Percentiles rank a stretch among this genome's conserved stretches.
Conservation (phyloP, 2,888 invertebrate genomes). For the Apoderus coryli region DNA sequence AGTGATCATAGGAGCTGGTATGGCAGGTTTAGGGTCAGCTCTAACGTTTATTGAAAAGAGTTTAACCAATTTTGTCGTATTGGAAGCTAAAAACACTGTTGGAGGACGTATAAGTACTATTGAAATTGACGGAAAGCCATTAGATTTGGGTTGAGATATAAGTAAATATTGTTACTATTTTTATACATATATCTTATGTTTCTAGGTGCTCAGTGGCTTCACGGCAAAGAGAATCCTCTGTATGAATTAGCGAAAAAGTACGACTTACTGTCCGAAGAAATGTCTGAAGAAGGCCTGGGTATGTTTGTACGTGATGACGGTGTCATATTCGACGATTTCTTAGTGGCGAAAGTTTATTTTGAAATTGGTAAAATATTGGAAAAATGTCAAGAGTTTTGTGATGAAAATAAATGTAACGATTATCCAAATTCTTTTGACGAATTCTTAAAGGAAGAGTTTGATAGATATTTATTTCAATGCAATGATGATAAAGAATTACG, state of each 20-base stretch:
- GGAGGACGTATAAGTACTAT: constrained; percentile 41
- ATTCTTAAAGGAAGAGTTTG: constrained; percentile 33
- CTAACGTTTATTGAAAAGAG: constrained; percentile 33
- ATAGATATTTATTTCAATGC: constrained; percentile 30
- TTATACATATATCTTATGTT: too few relatives aligned
- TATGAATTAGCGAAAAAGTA: constrained; percentile 34
- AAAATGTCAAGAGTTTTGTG: constrained; percentile 34
- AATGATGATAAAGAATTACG: constrained; percentile 25
- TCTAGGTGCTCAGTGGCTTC: constrained; percentile 50
- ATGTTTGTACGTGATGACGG: constrained; percentile 37
- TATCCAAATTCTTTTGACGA: constrained; percentile 32
- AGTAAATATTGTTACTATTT: too few relatives aligned
- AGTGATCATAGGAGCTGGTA: constrained; percentile 44
- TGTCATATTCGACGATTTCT: constrained; percentile 29
- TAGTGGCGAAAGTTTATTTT: constrained; percentile 37
- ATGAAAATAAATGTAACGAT: constrained; percentile 22
- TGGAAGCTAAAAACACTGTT: constrained; percentile 39
- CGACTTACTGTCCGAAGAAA: constrained; percentile 33
- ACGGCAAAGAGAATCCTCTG: constrained; percentile 40
- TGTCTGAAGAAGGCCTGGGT: constrained; percentile 43
- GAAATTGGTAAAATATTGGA: constrained; percentile 35
- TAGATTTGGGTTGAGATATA: too few relatives aligned
- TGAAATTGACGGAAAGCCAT: constrained; percentile 28
- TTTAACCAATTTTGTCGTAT: constrained; percentile 35
- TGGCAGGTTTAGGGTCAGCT: constrained; percentile 44